Percentiles rank a stretch among this genome's conserved stretches.
phyloP scores from a whole-genome alignment of 92 coral and sea anemone species.

The Blastomussa wellsi region DNA sequence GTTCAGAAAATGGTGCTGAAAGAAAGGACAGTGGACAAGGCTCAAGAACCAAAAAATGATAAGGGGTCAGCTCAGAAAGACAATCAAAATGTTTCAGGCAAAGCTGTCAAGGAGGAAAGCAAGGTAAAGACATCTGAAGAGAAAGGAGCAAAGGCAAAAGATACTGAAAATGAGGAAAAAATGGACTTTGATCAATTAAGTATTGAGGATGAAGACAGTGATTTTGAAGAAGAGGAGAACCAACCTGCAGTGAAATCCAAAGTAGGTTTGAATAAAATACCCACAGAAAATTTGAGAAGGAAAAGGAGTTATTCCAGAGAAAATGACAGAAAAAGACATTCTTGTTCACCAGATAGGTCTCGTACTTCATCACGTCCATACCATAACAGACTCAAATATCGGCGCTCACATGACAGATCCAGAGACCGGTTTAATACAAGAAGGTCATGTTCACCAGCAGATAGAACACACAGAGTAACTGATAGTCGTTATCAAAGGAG shows the following conservation, averaged over 20 bases:
- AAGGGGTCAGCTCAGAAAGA: background rate
- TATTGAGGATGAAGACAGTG: conserved; percentile 78
- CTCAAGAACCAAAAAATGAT: background rate
- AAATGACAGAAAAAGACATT: conserved; percentile 9
- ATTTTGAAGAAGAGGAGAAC: conserved; percentile 72
- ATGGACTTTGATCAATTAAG: conserved; percentile 73
- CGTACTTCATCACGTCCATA: conserved; percentile 11
- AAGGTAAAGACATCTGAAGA: background rate
- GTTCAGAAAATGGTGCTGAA: background rate
- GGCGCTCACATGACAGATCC: conserved; percentile 30
- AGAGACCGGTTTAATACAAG: conserved; percentile 32
- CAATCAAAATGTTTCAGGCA: background rate
- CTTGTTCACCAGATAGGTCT: conserved; percentile 31
- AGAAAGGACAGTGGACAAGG: background rate
- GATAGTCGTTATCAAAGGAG: conserved; percentile 35
- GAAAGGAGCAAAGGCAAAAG: background rate
- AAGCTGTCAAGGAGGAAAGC: background rate
- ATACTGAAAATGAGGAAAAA: conserved; percentile 9
- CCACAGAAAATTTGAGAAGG: background rate
- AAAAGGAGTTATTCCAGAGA: conserved; percentile 30
- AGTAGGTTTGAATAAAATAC: conserved; percentile 57
- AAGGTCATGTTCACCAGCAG: conserved; percentile 33
- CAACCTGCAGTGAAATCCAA: conserved; percentile 61
- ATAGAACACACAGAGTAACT: conserved; percentile 37
- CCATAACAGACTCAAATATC: conserved; percentile 42